These are phyloP conservation scores for Endotricha flammealis DNA, from an alignment of 2,888 invertebrate species.

Conservation along the genomic window DNA sequence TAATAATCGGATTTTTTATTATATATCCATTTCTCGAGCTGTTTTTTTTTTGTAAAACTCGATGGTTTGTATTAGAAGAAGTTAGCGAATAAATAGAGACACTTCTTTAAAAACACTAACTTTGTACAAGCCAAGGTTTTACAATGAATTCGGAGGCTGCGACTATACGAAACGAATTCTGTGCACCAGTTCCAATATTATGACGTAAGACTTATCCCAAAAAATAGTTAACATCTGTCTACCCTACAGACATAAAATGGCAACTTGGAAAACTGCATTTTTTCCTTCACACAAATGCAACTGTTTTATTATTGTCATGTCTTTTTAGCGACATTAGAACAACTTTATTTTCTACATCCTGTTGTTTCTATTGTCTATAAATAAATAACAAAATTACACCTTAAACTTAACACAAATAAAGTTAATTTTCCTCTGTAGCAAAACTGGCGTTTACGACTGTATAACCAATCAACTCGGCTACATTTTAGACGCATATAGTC, in stretches of 20 bases:
- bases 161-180: no score
- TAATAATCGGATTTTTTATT: no score
- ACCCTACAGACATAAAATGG: slow-evolving; percentile 12
- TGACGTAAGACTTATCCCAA: no score
- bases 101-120: no score
- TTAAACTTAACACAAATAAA: not conserved
- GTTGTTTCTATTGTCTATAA: not conserved
- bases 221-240: not conserved
- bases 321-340: slow-evolving; percentile 17
- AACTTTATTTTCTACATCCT: slow-evolving; percentile 14
- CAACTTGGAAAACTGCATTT: slow-evolving; percentile 14
- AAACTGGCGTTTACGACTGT: not conserved
- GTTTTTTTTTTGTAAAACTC: no score
- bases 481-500: slow-evolving; percentile 11
- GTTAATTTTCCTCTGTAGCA: not conserved
- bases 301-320: slow-evolving; percentile 17
- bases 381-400: not conserved
- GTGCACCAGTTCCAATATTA: no score
- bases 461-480: not conserved
- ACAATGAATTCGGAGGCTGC: no score
- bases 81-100: no score
- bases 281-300: slow-evolving; percentile 12
- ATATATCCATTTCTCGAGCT: no score
- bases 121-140: no score
- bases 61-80: no score